These are phyloP conservation scores for Martes martes DNA, from an alignment of 2,113 vertebrate genomes.

Conservation along the genomic window DNA sequence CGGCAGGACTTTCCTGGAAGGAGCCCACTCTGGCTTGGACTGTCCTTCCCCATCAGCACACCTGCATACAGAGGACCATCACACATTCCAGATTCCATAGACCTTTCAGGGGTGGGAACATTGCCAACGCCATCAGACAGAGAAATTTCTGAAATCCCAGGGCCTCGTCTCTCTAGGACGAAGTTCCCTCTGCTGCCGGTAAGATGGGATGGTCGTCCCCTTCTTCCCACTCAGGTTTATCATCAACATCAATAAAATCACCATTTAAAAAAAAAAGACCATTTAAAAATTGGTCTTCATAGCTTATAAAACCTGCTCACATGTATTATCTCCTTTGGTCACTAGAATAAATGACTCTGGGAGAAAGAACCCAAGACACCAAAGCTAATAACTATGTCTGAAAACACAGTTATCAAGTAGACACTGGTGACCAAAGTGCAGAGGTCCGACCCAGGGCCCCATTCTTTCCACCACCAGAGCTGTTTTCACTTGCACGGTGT, in stretches of 20 bases:
- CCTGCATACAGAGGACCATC: not conserved
- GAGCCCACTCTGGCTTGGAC: not conserved
- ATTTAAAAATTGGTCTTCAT: not conserved
- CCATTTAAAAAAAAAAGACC: not conserved
- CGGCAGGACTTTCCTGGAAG: not conserved
- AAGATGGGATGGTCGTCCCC: not conserved
- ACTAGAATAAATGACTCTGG: not conserved
- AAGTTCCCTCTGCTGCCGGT: not conserved
- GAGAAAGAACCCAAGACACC: not conserved
- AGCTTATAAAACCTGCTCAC: not conserved
- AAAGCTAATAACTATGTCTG: not conserved
- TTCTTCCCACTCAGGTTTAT: not conserved
- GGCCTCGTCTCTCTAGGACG: not conserved
- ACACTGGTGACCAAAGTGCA: not conserved
- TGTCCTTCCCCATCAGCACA: not conserved
- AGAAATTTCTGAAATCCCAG: not conserved
- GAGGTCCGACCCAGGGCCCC: not conserved
- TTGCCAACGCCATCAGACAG: not conserved
- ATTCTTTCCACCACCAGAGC: not conserved
- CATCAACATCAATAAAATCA: not conserved
- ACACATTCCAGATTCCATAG: not conserved
- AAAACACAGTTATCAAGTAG: not conserved
- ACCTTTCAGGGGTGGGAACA: not conserved
- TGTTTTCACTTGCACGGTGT: fast-evolving
- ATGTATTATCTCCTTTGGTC: not conserved